A percentile compares a stretch with the other conserved stretches of the same genome.
These are phyloP conservation scores for Elmis aenea DNA, from an alignment of 2,888 invertebrate genomes.

Conservation along the genomic window DNA sequence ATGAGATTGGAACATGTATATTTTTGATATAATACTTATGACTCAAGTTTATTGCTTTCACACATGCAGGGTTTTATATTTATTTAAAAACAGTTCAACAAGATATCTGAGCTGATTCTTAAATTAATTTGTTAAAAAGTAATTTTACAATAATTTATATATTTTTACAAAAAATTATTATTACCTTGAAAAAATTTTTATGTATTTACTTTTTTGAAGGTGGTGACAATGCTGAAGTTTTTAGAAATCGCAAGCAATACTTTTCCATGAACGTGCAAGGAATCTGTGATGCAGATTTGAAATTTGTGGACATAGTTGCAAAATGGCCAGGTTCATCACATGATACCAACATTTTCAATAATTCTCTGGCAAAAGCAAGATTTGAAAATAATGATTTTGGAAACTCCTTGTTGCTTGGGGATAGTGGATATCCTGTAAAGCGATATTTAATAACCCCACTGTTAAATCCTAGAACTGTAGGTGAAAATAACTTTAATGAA, in stretches of 20 bases:
- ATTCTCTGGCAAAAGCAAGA: background rate
- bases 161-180: too few relatives aligned
- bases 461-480: background rate
- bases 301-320: background rate
- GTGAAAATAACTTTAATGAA: slow-evolving; percentile 4
- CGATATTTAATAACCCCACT: slow-evolving; percentile 6
- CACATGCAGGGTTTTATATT: too few relatives aligned
- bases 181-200: too few relatives aligned
- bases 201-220: slow-evolving; percentile 3
- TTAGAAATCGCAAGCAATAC: slow-evolving; percentile 24
- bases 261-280: slow-evolving; percentile 19
- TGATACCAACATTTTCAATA: slow-evolving; percentile 2
- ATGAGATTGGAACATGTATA: too few relatives aligned
- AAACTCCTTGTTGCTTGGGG: slow-evolving; percentile 8
- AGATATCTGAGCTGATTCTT: too few relatives aligned
- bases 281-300: background rate
- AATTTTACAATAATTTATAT: too few relatives aligned
- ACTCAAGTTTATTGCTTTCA: too few relatives aligned
- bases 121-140: too few relatives aligned
- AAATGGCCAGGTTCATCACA: slow-evolving; percentile 1
- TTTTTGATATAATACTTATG: too few relatives aligned
- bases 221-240: slow-evolving; percentile 24
- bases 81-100: too few relatives aligned
- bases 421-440: slow-evolving; percentile 23
- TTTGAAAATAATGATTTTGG: slow-evolving; percentile 4